phyloP scores from a whole-genome alignment of 1,140 invertebrate species.

The Charaxes varanes region DNA sequence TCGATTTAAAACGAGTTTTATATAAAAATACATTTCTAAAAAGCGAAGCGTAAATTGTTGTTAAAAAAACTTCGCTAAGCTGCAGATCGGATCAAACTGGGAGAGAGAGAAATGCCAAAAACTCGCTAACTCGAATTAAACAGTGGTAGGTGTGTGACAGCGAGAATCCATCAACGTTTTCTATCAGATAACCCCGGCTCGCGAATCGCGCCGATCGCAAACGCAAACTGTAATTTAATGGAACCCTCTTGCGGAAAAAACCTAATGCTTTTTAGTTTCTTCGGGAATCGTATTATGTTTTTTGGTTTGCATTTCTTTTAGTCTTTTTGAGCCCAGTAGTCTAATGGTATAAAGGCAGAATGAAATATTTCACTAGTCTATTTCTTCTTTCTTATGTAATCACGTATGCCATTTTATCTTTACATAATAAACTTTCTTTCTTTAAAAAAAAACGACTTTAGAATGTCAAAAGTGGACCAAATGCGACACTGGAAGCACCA shows the following conservation, averaged over 20 bases:
- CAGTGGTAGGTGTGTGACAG: conserved; percentile 31
- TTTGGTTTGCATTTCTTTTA: no score
- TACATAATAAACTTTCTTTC: no score
- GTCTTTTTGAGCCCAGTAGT: no score
- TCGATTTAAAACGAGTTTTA: no score
- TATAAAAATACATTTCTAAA: no score
- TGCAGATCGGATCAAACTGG: conserved; percentile 22
- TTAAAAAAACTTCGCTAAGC: conserved; percentile 17
- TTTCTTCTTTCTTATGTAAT: no score
- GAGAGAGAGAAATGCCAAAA: conserved; percentile 38
- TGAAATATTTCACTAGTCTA: no score
- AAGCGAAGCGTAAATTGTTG: conserved; percentile 21
- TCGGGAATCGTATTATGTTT: not conserved
- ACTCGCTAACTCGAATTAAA: conserved; percentile 51
- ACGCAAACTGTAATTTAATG: conserved; percentile 22
- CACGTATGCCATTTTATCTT: no score
- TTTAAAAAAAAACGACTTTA: no score
- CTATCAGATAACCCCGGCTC: conserved; percentile 18
- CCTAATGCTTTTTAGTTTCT: conserved; percentile 8
- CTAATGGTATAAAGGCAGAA: no score
- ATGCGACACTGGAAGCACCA: no score
- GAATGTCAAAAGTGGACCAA: no score
- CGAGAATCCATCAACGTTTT: conserved; percentile 20
- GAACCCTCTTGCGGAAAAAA: conserved; percentile 11
- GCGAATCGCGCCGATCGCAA: conserved; percentile 8